A percentile compares a stretch with the other conserved stretches of the same genome.
These are phyloP conservation scores for Ridgeia piscesae DNA, from an alignment of 1,140 invertebrate species.

Conservation along the genomic window DNA sequence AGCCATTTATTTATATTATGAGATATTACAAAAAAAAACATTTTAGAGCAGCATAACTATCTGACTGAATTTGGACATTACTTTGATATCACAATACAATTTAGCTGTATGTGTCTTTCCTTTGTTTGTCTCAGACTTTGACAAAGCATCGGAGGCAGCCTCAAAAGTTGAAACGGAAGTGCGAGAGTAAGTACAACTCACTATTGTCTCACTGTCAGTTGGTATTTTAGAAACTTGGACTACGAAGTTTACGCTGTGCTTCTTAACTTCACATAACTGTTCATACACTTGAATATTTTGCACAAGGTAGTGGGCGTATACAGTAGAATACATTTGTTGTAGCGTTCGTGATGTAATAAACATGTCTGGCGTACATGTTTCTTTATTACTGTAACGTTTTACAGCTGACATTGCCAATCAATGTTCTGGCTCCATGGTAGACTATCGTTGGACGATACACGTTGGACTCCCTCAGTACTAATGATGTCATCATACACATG, in stretches of 20 bases:
- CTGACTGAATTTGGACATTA: not conserved
- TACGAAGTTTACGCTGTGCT: not conserved
- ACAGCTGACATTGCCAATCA: too few relatives aligned
- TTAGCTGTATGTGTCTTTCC: not conserved
- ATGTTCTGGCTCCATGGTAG: too few relatives aligned
- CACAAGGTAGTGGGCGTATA: too few relatives aligned
- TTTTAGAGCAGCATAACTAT: not conserved
- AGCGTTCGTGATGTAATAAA: conserved; percentile 8
- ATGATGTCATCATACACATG: too few relatives aligned
- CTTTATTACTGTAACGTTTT: too few relatives aligned
- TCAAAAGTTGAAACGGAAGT: conserved; percentile 66
- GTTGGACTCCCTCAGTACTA: too few relatives aligned
- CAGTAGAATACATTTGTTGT: not conserved
- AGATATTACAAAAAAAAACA: not conserved
- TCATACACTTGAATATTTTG: too few relatives aligned
- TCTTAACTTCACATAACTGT: too few relatives aligned
- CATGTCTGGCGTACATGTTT: too few relatives aligned
- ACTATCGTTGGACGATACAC: too few relatives aligned
- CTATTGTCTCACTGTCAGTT: too few relatives aligned
- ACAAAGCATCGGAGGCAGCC: conserved; percentile 67
- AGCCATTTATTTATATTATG: too few relatives aligned
- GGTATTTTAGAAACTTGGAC: not conserved
- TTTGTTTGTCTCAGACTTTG: conserved; percentile 57
- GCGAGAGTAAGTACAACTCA: not conserved
- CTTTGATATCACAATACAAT: not conserved